Percentiles rank a stretch among this genome's conserved stretches.
These are phyloP conservation scores for Mus spretus DNA, from an alignment of 2,797 vertebrate species.

Conservation along the genomic window DNA sequence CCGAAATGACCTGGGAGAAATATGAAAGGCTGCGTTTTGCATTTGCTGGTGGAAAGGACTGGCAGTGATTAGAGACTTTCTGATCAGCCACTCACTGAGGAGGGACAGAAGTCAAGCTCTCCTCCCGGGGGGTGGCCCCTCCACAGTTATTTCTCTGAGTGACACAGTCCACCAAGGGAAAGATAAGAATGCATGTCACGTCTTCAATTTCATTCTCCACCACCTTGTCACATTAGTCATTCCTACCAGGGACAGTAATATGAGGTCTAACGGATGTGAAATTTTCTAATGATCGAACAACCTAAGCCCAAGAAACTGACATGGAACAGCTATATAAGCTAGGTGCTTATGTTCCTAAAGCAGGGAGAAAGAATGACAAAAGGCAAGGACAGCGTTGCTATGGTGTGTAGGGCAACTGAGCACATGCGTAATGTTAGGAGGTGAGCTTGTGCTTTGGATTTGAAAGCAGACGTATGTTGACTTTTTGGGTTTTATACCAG, in stretches of 20 bases:
- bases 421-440: conserved; percentile 23
- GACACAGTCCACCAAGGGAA: neutral
- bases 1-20: neutral
- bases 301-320: neutral
- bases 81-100: neutral
- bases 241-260: neutral
- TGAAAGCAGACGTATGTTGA: neutral
- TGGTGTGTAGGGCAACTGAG: neutral
- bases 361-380: neutral
- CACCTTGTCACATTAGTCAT: neutral
- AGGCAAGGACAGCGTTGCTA: neutral
- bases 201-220: conserved; percentile 5
- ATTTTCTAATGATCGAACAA: neutral
- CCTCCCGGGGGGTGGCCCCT: neutral
- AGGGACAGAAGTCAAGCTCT: neutral
- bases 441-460: conserved; percentile 16
- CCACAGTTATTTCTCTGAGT: neutral
- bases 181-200: neutral
- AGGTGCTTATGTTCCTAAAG: conserved; percentile 14
- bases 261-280: neutral
- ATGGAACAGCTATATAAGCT: neutral
- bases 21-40: neutral
- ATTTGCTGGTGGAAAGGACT: neutral
- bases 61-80: neutral
- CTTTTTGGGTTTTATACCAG: conserved; percentile 4